phyloP scores from a whole-genome alignment of 2,797 vertebrate species.

The Sarcophilus harrisii region DNA sequence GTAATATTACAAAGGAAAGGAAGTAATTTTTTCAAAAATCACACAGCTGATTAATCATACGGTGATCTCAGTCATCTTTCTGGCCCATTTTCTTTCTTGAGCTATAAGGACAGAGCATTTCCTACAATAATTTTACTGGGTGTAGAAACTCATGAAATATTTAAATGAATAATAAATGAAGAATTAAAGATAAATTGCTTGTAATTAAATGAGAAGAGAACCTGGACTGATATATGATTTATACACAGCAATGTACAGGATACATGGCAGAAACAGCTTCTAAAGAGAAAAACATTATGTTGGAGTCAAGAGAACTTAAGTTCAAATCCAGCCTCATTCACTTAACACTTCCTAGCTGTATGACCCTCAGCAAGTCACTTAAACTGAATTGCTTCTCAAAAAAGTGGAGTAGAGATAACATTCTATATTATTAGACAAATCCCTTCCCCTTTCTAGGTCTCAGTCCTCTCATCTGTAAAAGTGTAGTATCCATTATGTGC shows the following conservation, averaged over 20 bases:
- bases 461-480: background rate
- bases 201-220: constrained; percentile 11
- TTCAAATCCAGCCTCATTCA: no score
- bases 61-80: background rate
- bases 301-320: no score
- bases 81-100: background rate
- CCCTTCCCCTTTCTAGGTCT: background rate
- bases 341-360: no score
- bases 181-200: constrained; percentile 40
- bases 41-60: background rate
- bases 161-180: constrained; percentile 70
- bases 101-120: constrained; percentile 11
- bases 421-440: constrained; percentile 37
- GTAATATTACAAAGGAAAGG: background rate
- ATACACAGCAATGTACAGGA: background rate
- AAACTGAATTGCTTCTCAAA: no score
- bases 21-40: background rate
- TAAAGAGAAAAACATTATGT: background rate
- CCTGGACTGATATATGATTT: constrained; percentile 50
- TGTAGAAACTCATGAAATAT: constrained; percentile 59
- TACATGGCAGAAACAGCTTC: background rate
- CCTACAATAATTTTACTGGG: constrained; percentile 45
- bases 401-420: background rate
- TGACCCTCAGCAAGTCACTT: no score
- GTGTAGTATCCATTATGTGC: no score